Evolutionary conservation across 2,113 vertebrate genomes (phyloP).

Genomic region (Forbesichthys agassizii): DNA sequence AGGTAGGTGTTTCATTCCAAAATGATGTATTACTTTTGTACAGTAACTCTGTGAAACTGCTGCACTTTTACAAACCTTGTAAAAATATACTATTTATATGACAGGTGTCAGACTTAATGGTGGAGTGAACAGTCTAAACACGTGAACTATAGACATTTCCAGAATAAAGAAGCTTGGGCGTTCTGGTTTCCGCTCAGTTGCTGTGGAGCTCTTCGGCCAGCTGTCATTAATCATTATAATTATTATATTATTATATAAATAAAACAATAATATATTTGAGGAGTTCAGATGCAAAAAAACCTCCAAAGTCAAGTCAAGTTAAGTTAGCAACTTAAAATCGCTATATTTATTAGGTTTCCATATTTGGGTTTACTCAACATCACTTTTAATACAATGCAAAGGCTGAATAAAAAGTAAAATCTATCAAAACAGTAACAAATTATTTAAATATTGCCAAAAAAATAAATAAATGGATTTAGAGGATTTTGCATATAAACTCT

Average conservation of each 20-base stretch:
- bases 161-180: neutral
- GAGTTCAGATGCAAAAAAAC: too few relatives aligned
- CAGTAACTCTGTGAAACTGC: conserved; percentile 25
- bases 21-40: conserved; percentile 34
- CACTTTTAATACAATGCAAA: too few relatives aligned
- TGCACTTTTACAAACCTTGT: conserved; percentile 25
- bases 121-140: conserved; percentile 15
- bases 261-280: neutral
- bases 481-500: too few relatives aligned
- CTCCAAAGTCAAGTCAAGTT: too few relatives aligned
- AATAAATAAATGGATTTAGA: too few relatives aligned
- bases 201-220: neutral
- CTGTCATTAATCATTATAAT: neutral
- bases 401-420: too few relatives aligned
- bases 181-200: neutral
- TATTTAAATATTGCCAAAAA: too few relatives aligned
- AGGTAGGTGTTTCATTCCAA: conserved; percentile 25
- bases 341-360: too few relatives aligned
- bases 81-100: conserved; percentile 23
- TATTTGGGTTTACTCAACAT: too few relatives aligned
- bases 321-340: too few relatives aligned
- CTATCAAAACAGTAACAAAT: too few relatives aligned
- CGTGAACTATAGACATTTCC: neutral
- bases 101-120: conserved; percentile 26
- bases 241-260: too few relatives aligned